A percentile compares a stretch with the other conserved stretches of the same genome.
Evolutionary conservation across 2,888 invertebrate species (phyloP).

Genomic region (Dorcus parallelipipedus): DNA sequence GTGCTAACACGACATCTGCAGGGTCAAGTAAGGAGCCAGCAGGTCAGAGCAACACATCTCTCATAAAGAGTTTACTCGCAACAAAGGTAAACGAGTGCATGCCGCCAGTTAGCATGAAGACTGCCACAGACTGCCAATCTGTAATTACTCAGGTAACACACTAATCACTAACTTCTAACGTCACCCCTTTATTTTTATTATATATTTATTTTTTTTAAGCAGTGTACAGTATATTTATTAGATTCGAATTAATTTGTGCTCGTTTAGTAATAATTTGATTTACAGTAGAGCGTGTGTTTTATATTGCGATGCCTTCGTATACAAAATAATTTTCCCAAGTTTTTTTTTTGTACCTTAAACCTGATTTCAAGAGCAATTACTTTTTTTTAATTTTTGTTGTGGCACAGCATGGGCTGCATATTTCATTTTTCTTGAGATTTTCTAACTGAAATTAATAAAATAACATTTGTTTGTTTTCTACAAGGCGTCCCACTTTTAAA

Average conservation of each 20-base stretch:
- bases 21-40: constrained; percentile 30
- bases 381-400: constrained; percentile 4
- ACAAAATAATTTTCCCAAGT: too few relatives aligned
- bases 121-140: constrained; percentile 53
- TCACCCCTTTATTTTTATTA: too few relatives aligned
- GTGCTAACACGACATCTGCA: constrained; percentile 33
- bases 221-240: too few relatives aligned
- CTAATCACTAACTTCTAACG: constrained; percentile 22
- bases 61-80: constrained; percentile 91
- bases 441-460: constrained; percentile 20
- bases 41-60: constrained; percentile 66
- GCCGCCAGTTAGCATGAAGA: constrained; percentile 49
- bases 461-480: constrained; percentile 3
- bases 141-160: constrained; percentile 48
- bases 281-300: neutral
- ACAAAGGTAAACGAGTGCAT: constrained; percentile 80
- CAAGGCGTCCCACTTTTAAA: too few relatives aligned
- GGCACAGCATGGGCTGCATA: too few relatives aligned
- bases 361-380: too few relatives aligned
- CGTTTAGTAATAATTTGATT: too few relatives aligned
- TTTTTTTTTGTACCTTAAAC: too few relatives aligned
- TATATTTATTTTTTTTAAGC: too few relatives aligned
- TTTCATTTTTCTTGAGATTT: constrained; percentile 18
- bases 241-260: too few relatives aligned
- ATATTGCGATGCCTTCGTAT: too few relatives aligned